A percentile compares a stretch with the other conserved stretches of the same genome.
These are phyloP conservation scores for Rhombomys opimus DNA, from an alignment of 2,113 vertebrate genomes.

Conservation along the genomic window DNA sequence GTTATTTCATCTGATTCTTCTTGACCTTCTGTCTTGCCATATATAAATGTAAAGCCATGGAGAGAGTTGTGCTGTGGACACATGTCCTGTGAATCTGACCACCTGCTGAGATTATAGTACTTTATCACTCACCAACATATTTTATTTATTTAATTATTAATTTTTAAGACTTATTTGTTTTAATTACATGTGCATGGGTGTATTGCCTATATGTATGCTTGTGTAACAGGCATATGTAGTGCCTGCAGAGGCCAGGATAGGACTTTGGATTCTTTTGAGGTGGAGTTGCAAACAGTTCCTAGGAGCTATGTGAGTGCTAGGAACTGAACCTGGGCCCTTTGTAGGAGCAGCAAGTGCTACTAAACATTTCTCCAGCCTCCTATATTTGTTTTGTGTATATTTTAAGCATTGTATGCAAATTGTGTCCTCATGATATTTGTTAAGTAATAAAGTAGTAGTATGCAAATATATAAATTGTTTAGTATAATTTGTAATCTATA, in stretches of 20 bases:
- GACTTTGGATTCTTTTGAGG: neutral
- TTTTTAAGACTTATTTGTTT: neutral
- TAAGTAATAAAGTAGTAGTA: conserved; percentile 11
- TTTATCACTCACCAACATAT: neutral
- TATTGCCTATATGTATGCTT: neutral
- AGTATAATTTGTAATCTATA: neutral
- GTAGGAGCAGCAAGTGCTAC: neutral
- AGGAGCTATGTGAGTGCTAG: neutral
- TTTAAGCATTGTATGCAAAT: neutral
- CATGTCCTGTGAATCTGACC: neutral
- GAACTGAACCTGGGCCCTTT: neutral
- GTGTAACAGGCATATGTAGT: neutral
- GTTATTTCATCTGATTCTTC: neutral
- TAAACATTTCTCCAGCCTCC: neutral
- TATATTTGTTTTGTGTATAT: neutral
- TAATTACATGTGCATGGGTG: neutral
- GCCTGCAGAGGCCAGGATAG: neutral
- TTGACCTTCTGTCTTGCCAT: neutral
- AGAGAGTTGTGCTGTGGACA: neutral
- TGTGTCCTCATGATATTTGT: conserved; percentile 3
- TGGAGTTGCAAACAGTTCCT: neutral
- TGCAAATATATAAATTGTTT: neutral
- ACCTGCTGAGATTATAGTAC: neutral
- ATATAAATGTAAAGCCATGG: neutral
- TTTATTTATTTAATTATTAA: neutral